Conservation (phyloP, 92 coral and sea anemone species). For the Parazoanthus atlanticus region DNA sequence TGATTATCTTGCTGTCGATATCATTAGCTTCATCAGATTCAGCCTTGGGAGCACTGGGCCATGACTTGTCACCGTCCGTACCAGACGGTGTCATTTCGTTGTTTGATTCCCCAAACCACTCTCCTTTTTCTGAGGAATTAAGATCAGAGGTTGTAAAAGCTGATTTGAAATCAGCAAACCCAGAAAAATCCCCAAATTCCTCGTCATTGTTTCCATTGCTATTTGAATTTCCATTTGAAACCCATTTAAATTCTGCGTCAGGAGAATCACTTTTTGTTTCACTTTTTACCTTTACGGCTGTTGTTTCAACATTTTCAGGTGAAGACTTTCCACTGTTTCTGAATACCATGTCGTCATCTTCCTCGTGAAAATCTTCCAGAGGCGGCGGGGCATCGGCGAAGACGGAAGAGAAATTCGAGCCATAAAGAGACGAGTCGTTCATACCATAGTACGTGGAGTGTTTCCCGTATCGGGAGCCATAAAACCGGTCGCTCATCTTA, state of each 20-base stretch:
- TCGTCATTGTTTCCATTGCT: conserved; percentile 22
- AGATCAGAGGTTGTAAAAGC: conserved; percentile 10
- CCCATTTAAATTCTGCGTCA: conserved; percentile 27
- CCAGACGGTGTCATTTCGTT: neutral
- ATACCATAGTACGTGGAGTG: conserved; percentile 76
- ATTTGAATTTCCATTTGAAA: conserved; percentile 23
- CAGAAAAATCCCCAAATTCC: conserved; percentile 68
- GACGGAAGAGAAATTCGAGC: conserved; percentile 92
- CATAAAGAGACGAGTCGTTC: conserved; percentile 87
- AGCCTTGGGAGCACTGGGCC: neutral
- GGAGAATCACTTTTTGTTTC: conserved; percentile 27
- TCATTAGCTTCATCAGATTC: neutral
- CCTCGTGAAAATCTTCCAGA: conserved; percentile 79
- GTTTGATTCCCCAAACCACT: neutral
- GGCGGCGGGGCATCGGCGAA: conserved; percentile 99
- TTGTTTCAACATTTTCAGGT: conserved; percentile 38
- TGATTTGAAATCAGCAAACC: conserved; percentile 59
- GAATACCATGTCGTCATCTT: conserved; percentile 90
- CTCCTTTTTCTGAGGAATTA: neutral
- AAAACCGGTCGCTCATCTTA: conserved; percentile 63
- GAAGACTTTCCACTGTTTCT: conserved; percentile 61
- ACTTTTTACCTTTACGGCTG: conserved; percentile 32
- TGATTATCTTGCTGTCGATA: neutral
- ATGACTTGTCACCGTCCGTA: neutral
- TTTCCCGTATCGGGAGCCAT: conserved; percentile 56